Evolutionary conservation across 2,113 vertebrate genomes (phyloP), one percentile per base, ranked within the genome.

Genomic region (Daubentonia madagascariensis): DNA sequence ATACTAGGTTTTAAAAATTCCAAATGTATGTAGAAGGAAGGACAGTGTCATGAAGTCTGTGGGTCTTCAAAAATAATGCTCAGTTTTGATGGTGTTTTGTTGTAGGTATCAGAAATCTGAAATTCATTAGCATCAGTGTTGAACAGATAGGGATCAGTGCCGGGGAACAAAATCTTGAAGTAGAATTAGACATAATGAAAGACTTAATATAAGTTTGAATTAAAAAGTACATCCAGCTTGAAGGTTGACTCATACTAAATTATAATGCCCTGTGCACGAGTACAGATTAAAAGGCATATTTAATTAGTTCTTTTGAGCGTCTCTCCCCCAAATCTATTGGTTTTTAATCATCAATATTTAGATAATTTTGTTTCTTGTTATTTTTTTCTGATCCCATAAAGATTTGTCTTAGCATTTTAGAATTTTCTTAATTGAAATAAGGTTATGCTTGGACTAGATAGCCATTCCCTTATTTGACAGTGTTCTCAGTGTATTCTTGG

Each of bases 101-200:
- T 45, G 10, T 28, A 61, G 50, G 20, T 43, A 28, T 78, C 30
- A 43, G 84, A 91, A 97, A 70, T 85, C 84, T 65, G 91, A 92
- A 67, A 65, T 90, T 76, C 50, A 25, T 95, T 88, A 76, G 8
- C 79, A 65, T 52, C 50, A 40, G 43, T 20, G 54, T 68, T 52
- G 65, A 78, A 20, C 40, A 97, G 96, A 88, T 54, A 72, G 45
- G 45, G 37, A 86, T 91, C 90, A 89, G 73, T 35, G 8, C 68
- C 5, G 22, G 25, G 63, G 68, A 94, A 81, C 43, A 96, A 96
- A 80, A 96, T 59, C 75, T 68, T 40, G 32, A 92, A 85, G 75
- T 50, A 37, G 87, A 92, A 95, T 98, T 84, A 94, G 97, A 73
- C 59, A 72, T 96, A 96, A 96, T 87, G 97, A 94, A 96, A 98